Percentiles rank a stretch among this genome's conserved stretches.
Evolutionary conservation across 2,797 vertebrate genomes (phyloP).

Genomic region (Delichon dasypus): DNA sequence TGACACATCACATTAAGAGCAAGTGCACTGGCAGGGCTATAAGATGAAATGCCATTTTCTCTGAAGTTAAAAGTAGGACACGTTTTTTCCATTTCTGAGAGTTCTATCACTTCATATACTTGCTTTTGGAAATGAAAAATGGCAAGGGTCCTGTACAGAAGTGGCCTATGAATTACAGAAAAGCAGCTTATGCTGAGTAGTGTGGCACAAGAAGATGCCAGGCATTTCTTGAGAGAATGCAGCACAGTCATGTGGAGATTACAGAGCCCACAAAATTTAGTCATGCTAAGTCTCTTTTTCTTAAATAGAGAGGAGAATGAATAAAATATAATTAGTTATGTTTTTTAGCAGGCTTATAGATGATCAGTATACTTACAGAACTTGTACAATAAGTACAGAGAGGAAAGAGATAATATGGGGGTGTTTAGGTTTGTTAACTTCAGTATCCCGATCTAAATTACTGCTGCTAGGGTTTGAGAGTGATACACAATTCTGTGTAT

Average conservation of each 20-base stretch:
- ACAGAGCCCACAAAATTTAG: neutral
- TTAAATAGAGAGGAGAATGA: neutral
- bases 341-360: neutral
- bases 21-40: neutral
- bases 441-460: neutral
- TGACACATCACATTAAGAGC: neutral
- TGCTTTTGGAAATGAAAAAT: conserved; percentile 37
- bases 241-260: neutral
- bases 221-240: neutral
- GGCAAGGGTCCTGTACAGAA: neutral
- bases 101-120: neutral
- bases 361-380: neutral
- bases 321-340: neutral
- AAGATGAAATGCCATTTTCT: neutral
- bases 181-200: neutral
- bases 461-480: neutral
- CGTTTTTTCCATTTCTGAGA: neutral
- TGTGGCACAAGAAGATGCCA: neutral
- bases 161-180: neutral
- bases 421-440: neutral
- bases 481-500: neutral
- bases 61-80: conserved; percentile 2
- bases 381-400: neutral
- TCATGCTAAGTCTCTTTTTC: neutral
- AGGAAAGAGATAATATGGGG: neutral